phyloP scores from a whole-genome alignment of 2,888 invertebrate genomes.

The Xestobium rufovillosum region DNA sequence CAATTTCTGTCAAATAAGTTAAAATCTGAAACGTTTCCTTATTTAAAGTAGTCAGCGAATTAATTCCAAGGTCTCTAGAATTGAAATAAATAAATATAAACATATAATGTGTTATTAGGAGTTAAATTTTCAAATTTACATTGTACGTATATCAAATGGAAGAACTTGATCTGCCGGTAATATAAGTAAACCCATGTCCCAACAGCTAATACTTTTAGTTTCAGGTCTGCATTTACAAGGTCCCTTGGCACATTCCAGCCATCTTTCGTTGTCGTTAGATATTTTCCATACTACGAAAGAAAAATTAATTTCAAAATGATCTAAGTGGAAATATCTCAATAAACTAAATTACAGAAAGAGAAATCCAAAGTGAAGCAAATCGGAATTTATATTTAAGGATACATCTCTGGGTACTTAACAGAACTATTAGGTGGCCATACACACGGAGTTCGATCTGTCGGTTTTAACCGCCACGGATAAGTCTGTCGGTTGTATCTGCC shows the following conservation, averaged over 20 bases:
- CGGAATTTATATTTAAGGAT: too few species aligned
- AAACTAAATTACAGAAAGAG: too few species aligned
- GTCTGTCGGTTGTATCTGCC: too few species aligned
- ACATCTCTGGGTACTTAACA: too few species aligned
- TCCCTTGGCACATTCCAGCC: constrained; percentile 55
- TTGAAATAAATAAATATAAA: constrained; percentile 14
- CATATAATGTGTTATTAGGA: constrained; percentile 5
- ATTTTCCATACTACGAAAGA: constrained; percentile 56
- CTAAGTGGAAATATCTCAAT: constrained; percentile 1
- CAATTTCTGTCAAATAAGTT: constrained; percentile 55
- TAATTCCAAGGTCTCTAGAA: constrained; percentile 66
- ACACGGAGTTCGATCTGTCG: too few species aligned
- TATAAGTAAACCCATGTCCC: constrained; percentile 54
- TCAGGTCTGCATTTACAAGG: constrained; percentile 60
- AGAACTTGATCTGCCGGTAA: constrained; percentile 55
- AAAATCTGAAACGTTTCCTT: constrained; percentile 62
- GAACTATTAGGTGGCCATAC: too few species aligned
- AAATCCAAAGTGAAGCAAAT: too few species aligned
- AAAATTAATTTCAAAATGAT: constrained; percentile 3
- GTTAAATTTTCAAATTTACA: constrained; percentile 44
- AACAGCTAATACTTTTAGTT: constrained; percentile 59
- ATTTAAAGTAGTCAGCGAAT: constrained; percentile 59
- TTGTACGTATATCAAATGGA: constrained; percentile 55
- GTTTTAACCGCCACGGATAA: too few species aligned
- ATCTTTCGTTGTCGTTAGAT: constrained; percentile 50